Base-by-base conservation (phyloP, 2,113 vertebrate species). In the Elephas maximus region DNA sequence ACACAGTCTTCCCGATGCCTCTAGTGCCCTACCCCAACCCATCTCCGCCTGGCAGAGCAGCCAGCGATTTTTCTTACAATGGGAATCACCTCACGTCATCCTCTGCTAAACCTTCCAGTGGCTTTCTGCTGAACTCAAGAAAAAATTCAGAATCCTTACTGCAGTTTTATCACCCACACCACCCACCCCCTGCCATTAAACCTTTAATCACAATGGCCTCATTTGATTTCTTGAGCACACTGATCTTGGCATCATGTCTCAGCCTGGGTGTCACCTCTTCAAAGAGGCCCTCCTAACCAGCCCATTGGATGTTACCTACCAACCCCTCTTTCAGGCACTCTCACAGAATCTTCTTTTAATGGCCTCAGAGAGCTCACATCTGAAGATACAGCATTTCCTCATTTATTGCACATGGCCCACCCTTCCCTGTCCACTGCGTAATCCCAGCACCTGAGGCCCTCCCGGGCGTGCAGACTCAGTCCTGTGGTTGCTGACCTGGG, bases 391-490 rank as follows among this genome's bases (percentile, higher is more conserved):
- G n/a, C 26, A 26, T 15, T 65, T 77, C 8, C 8, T 62, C 8
- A 4, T 23, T 28, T 23, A 30, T 21, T 24, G 17, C 0, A 3
- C 44, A 48, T 8, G 2, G 51, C 24, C 30, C 45, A 15, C 5
- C 44, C 81, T 87, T 80, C 37, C 37, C 37, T 14, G 63, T 48
- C 8, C 33, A 24, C 41, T 80, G 77, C 83, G 60, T 26, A 3
- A 37, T 45, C 24, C 33, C 3, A 60, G 88, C 24, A 65, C 1
- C 1, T 11, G 33, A 23, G 33, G 41, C 14, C 51, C 82, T 30
- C 53, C 37, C 10, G 11, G 71, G 41, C 10, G 9, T n/a, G 21
- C 0, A 0, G 1, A 26, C 6, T 8, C 8, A 93, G 60, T 2
- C 1, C 6, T 33, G 20, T 0, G 48, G 41, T 20, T 14, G 23